Evolutionary conservation across 2,797 vertebrate genomes (phyloP).

Genomic region (Ptychadena robeensis): DNA sequence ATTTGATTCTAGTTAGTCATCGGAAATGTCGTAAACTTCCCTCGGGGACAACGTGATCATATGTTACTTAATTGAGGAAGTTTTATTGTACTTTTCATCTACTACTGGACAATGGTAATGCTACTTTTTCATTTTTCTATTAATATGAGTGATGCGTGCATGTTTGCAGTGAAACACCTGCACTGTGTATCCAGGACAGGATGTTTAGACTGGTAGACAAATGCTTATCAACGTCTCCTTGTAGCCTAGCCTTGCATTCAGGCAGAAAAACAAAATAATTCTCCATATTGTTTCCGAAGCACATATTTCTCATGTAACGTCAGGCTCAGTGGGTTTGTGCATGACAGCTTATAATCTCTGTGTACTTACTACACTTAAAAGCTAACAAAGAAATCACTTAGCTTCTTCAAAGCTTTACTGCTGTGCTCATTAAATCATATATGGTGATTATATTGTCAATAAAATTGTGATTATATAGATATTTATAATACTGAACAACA

Average conservation of each 20-base stretch:
- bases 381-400: background rate
- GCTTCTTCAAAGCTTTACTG: background rate
- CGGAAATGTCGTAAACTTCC: constrained; percentile 22
- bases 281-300: background rate
- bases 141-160: background rate
- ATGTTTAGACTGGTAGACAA: background rate
- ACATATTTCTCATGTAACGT: constrained; percentile 11
- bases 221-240: constrained; percentile 5
- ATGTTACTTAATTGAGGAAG: background rate
- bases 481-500: background rate
- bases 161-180: background rate
- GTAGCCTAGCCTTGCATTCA: background rate
- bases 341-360: background rate
- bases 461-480: background rate
- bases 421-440: background rate
- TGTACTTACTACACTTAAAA: background rate
- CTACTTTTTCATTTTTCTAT: constrained; percentile 12
- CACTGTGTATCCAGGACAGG: background rate
- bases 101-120: constrained; percentile 53
- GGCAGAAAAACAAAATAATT: constrained; percentile 2
- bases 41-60: constrained; percentile 16
- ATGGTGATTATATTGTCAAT: background rate
- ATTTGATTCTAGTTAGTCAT: constrained; percentile 30
- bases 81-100: constrained; percentile 26
- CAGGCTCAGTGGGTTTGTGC: background rate